Evolutionary conservation across 2,888 invertebrate species (phyloP).

Genomic region (Amorpha juglandis): DNA sequence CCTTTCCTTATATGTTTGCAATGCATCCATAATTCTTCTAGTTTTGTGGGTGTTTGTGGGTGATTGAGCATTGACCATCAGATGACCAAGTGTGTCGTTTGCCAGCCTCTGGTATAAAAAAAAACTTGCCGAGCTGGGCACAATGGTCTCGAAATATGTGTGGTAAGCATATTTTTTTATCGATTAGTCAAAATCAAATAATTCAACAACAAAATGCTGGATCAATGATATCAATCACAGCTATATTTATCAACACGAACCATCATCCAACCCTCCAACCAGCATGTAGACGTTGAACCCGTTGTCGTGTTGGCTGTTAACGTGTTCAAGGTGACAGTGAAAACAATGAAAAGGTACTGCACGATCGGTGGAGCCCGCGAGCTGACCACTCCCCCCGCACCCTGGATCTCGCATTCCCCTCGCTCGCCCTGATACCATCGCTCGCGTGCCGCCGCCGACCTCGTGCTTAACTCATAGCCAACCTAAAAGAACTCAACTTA

Average conservation of each 20-base stretch:
- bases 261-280: neutral
- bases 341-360: slow-evolving; percentile 11
- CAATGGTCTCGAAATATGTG: too few relatives aligned
- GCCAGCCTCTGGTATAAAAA: too few relatives aligned
- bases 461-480: neutral
- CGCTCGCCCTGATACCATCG: slow-evolving; percentile 7
- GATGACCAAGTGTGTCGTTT: too few relatives aligned
- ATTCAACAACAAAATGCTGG: neutral
- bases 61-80: too few relatives aligned
- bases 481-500: neutral
- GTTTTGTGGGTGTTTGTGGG: too few relatives aligned
- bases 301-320: neutral
- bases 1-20: too few relatives aligned
- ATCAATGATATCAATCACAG: neutral
- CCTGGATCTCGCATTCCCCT: neutral
- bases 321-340: slow-evolving; percentile 24
- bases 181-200: neutral
- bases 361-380: neutral
- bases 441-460: slow-evolving; percentile 10
- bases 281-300: neutral
- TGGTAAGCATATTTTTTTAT: too few relatives aligned
- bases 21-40: too few relatives aligned
- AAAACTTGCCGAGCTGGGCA: too few relatives aligned
- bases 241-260: neutral
- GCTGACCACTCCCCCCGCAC: slow-evolving; percentile 10